A percentile compares a stretch with the other conserved stretches of the same genome.
These are phyloP conservation scores for Arctia plantaginis DNA, from an alignment of 2,888 invertebrate species.

Conservation along the genomic window DNA sequence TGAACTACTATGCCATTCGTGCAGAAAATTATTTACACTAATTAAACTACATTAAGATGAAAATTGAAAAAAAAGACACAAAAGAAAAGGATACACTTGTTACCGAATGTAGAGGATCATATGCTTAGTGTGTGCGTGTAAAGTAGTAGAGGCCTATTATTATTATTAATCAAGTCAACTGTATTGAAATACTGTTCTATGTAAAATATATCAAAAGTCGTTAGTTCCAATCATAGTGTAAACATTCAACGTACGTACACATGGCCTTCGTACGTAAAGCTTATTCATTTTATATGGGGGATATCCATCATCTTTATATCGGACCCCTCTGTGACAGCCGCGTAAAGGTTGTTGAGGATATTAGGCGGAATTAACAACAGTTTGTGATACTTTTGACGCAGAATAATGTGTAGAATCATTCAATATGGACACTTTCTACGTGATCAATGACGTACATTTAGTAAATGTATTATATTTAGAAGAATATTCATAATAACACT, in stretches of 20 bases:
- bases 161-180: not conserved
- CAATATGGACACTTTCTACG: constrained; percentile 57
- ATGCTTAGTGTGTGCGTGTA: not conserved
- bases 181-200: not conserved
- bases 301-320: constrained; percentile 83
- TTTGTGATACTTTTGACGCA: constrained; percentile 80
- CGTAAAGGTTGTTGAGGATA: constrained; percentile 80
- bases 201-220: constrained; percentile 44
- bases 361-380: constrained; percentile 83
- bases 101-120: not conserved
- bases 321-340: constrained; percentile 76
- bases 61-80: too few relatives aligned
- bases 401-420: constrained; percentile 74
- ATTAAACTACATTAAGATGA: too few relatives aligned
- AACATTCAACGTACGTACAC: constrained; percentile 47
- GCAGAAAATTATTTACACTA: too few relatives aligned
- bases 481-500: not conserved
- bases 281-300: constrained; percentile 74
- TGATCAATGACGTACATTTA: constrained; percentile 15
- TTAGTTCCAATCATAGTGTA: constrained; percentile 44
- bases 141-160: not conserved
- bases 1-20: too few relatives aligned
- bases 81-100: too few relatives aligned
- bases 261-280: constrained; percentile 57
- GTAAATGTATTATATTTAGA: not conserved